Conservation (phyloP, 2,113 vertebrate genomes). For the Cyprinodon tularosa region DNA sequence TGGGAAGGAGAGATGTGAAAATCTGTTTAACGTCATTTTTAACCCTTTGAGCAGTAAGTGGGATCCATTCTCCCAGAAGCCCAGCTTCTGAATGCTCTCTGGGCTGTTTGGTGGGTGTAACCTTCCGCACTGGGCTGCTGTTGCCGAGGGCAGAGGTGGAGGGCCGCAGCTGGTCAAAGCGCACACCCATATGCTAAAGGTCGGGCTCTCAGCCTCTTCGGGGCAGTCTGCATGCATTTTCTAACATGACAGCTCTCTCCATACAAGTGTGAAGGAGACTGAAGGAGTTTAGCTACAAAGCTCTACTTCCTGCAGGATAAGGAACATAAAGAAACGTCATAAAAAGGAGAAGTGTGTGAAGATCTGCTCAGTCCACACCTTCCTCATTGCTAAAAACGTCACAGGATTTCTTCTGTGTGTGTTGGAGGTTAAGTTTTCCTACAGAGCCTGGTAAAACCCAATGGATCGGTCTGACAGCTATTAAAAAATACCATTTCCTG, state of each 20-base stretch:
- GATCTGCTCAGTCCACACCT: constrained; percentile 21
- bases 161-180: constrained; percentile 50
- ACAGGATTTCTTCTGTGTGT: constrained; percentile 7
- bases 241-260: constrained; percentile 44
- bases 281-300: constrained; percentile 31
- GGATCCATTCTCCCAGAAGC: background rate
- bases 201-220: constrained; percentile 1
- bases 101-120: constrained; percentile 32
- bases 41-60: constrained; percentile 4
- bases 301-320: constrained; percentile 43
- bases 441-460: background rate
- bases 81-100: background rate
- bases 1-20: background rate
- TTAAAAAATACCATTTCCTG: constrained; percentile 6
- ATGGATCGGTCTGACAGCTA: constrained; percentile 4
- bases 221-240: constrained; percentile 44
- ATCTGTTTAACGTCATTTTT: constrained; percentile 5
- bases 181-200: constrained; percentile 12
- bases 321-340: constrained; percentile 38
- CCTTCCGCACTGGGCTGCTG: constrained; percentile 37
- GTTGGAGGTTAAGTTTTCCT: background rate
- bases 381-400: constrained; percentile 16
- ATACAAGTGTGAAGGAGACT: constrained; percentile 37
- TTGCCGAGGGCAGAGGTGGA: constrained; percentile 41
- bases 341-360: constrained; percentile 60